Evolutionary conservation across 2,797 vertebrate genomes (phyloP), one percentile per base, ranked within the genome.

Genomic region (Fratercula arctica): DNA sequence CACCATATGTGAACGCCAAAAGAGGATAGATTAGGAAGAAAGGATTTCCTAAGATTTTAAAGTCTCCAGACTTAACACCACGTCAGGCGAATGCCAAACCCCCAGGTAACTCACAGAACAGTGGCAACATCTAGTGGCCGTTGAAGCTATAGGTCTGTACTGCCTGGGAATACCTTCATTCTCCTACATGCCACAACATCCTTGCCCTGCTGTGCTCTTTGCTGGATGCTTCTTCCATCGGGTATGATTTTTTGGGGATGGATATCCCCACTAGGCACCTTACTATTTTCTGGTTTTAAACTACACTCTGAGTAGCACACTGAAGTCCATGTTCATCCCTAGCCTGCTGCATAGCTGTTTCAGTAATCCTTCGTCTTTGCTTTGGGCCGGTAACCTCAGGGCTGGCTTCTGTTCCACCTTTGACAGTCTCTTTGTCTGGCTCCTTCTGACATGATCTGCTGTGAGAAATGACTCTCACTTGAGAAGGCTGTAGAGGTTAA

Each of bases 101-200:
- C 21, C 10, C 56, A 3, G 69, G 29, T 80, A 54, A 50, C 57
- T 39, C 37, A 6, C 35, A 77, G 76, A 81, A 26, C 96, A 70
- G 76, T 76, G 93, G 88, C 95, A 87, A 16, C 96, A 96, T 80
- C 97, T 97, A 97, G 96, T 87, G 97, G 96, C 89, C 48, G 0
- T 13, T 26, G 37, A 43, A 82, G 90, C 85, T 53, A 25, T 48
- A 63, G 79, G 39, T 53, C 54, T 53, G 50, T 31, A 1, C 33
- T 70, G 66, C 4, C 9, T 3, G 79, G 33, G 15, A 51, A 37
- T 15, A 39, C 17, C 14, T 10, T 39, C 37, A 6, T 9, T 15
- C 45, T 59, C 37, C 39, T n/a, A 4, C 5, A 3, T 7, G 50
- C 26, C 35, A 9, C 50, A 1, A 10, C 54, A 1, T 7, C 6